Evolutionary conservation across 2,113 vertebrate genomes (phyloP), one percentile per base, ranked within the genome.

Genomic region (Ceyx cyanopectus): DNA sequence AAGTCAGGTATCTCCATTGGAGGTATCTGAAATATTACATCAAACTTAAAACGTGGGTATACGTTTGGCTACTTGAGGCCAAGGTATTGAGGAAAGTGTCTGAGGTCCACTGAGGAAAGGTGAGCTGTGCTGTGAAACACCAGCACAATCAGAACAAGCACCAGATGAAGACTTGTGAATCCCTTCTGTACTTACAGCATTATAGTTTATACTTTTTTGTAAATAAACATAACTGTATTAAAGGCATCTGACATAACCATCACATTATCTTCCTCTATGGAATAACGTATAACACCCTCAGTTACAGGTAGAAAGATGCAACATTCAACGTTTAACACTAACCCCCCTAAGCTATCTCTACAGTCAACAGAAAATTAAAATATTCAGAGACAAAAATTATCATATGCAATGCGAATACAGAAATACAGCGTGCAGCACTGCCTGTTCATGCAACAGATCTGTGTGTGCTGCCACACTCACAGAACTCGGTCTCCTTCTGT

Each of bases 391-490:
- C 17, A 73, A 61, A 75, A 82, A 54, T 29, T 14, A 54, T 50
- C 51, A 63, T n/a, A 48, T 80, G 51, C 50, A 53, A 46, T 1
- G 4, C 53, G 12, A 46, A 11, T 40, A 65, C 54, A 58, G 50
- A 68, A 90, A 67, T n/a, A 76, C 14, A 62, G 62, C 5, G 1
- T 34, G 23, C 48, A 50, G 54, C 72, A 34, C 58, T 80, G 78
- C n/a, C 41, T 76, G 51, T 43, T 91, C 95, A 73, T 65, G 81
- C 68, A 74, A 78, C 88, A 93, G 70, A 45, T 93, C 54, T 53
- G 70, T 66, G 66, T 84, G 83, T 62, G 2, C 62, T 85, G 89
- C 46, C 66, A 57, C 12, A 0, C 74, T 54, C 30, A n/a, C 66
- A 69, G 80, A 81, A 26, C 40, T 34, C 72, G 3, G 27, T 32